A percentile compares a stretch with the other conserved stretches of the same genome.
Conservation (phyloP, 2,797 vertebrate genomes). For the Amphiprion clarkii region DNA sequence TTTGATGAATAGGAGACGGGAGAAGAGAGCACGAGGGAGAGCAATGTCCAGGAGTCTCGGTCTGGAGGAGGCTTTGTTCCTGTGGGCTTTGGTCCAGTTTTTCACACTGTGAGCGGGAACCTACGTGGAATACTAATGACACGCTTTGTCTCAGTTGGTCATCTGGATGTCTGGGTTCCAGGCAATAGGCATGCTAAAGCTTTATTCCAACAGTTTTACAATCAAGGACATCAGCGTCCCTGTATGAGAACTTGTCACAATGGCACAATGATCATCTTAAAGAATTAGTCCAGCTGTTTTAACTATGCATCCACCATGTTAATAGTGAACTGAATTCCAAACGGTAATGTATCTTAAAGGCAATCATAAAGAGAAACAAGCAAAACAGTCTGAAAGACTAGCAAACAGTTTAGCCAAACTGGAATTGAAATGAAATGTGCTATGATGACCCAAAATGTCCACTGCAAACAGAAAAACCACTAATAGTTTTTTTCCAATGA, state of each 20-base stretch:
- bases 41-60: conserved; percentile 23
- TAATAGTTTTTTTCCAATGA: not conserved
- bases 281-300: not conserved
- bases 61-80: conserved; percentile 35
- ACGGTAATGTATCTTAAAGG: not conserved
- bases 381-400: not conserved
- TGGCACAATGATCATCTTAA: not conserved
- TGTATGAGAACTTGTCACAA: conserved; percentile 29
- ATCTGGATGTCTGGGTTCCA: conserved; percentile 46
- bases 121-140: conserved; percentile 73
- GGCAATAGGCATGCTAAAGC: conserved; percentile 51
- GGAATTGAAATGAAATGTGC: no score
- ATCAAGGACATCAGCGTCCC: not conserved
- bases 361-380: not conserved
- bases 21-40: conserved; percentile 19
- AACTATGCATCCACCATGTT: not conserved
- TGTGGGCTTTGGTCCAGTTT: conserved; percentile 41
- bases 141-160: conserved; percentile 50
- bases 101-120: conserved; percentile 43
- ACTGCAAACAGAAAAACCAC: not conserved
- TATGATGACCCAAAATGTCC: no score
- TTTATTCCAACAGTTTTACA: conserved; percentile 23
- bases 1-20: conserved; percentile 7
- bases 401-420: no score
- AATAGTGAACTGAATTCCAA: not conserved